These are phyloP conservation scores for Arnoldichthys spilopterus DNA, from an alignment of 2,797 vertebrate species.

Conservation along the genomic window DNA sequence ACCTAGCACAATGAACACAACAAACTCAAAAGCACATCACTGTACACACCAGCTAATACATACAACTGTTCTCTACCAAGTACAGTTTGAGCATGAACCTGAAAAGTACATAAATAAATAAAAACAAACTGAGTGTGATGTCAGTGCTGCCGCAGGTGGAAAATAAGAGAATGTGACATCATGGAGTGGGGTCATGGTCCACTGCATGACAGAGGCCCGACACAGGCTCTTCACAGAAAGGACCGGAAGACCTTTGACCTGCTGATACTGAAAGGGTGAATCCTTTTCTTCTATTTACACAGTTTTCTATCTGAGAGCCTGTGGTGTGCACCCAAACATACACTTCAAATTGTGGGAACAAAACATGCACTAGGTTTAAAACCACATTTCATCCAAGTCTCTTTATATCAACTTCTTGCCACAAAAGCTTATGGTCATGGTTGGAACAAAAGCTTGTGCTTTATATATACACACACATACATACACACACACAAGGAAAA, in stretches of 20 bases:
- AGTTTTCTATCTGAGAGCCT: constrained; percentile 38
- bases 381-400: neutral
- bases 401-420: neutral
- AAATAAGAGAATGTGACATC: constrained; percentile 42
- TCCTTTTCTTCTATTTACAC: constrained; percentile 50
- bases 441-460: too few species aligned
- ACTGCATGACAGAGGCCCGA: constrained; percentile 46
- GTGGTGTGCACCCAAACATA: constrained; percentile 48
- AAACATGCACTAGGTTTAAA: constrained; percentile 8
- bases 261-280: constrained; percentile 47
- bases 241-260: constrained; percentile 56
- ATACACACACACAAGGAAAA: too few species aligned
- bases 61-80: neutral
- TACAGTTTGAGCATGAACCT: neutral
- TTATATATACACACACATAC: too few species aligned
- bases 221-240: constrained; percentile 43
- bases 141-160: constrained; percentile 39
- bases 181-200: constrained; percentile 39
- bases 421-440: neutral
- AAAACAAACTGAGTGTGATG: neutral
- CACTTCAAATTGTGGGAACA: constrained; percentile 22
- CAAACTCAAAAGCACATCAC: neutral
- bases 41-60: too few species aligned
- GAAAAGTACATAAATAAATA: too few species aligned
- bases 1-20: constrained; percentile 77